These are phyloP conservation scores for Hemicordylus capensis DNA, from an alignment of 2,113 vertebrate genomes.

Conservation along the genomic window DNA sequence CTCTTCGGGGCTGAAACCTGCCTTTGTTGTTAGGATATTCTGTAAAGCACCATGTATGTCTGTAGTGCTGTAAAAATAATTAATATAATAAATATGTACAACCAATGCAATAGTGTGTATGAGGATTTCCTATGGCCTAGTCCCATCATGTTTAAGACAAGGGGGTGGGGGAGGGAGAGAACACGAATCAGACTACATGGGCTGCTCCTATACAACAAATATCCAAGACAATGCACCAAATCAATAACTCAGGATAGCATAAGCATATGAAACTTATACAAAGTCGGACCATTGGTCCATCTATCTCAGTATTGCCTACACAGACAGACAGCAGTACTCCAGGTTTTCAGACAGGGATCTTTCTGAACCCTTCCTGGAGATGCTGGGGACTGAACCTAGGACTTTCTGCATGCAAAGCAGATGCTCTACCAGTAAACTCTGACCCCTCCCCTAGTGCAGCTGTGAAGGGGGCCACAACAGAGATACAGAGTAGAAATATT, in stretches of 20 bases:
- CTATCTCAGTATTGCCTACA: no score
- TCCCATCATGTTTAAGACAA: not conserved
- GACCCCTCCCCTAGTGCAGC: no score
- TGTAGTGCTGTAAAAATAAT: not conserved
- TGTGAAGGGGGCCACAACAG: not conserved
- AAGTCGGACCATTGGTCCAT: no score
- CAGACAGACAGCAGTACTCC: no score
- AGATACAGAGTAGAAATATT: not conserved
- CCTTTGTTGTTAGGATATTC: not conserved
- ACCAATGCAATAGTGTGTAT: slow-evolving; percentile 51
- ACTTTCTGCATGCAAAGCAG: no score
- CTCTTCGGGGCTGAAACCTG: not conserved
- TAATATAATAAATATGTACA: not conserved
- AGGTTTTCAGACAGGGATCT: no score
- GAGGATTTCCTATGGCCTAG: slow-evolving; percentile 22
- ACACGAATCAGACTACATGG: not conserved
- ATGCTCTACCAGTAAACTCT: no score
- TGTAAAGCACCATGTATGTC: not conserved
- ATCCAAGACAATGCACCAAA: not conserved
- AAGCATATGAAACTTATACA: no score
- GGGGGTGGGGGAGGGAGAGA: no score
- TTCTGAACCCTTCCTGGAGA: no score
- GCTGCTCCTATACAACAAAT: not conserved
- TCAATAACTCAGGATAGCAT: not conserved
- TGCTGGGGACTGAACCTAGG: no score